phyloP scores from a whole-genome alignment of 2,113 vertebrate species.

The Chionodraco myersi region DNA sequence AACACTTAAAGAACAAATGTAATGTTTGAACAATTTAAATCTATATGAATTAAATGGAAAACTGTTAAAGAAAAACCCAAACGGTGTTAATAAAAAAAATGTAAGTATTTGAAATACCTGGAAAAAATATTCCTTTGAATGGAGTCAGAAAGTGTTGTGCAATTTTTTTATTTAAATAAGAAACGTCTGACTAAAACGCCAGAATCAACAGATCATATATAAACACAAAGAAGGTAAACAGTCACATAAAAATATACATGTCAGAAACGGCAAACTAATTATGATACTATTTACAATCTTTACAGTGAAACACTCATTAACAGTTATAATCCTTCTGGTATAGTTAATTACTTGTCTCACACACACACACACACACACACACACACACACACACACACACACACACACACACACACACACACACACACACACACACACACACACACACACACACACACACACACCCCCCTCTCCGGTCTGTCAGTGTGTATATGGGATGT shows the following conservation, averaged over 20 bases:
- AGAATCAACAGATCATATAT: constrained; percentile 72
- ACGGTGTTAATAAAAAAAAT: not conserved
- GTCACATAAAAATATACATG: constrained; percentile 59
- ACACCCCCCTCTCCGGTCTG: constrained; percentile 39
- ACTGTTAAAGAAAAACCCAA: not conserved
- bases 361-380: constrained; percentile 13
- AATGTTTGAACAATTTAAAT: not conserved
- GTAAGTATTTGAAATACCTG: too few relatives aligned
- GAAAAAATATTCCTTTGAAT: not conserved
- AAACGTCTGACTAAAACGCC: constrained; percentile 86
- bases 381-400: constrained; percentile 42
- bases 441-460: constrained; percentile 37
- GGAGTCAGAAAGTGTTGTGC: constrained; percentile 15
- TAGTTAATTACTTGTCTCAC: constrained; percentile 39
- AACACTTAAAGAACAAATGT: too few relatives aligned
- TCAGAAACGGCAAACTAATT: constrained; percentile 61
- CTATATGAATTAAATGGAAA: too few relatives aligned
- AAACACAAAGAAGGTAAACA: constrained; percentile 61
- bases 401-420: constrained; percentile 28
- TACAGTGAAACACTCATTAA: constrained; percentile 61
- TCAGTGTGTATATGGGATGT: constrained; percentile 53
- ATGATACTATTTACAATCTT: constrained; percentile 75
- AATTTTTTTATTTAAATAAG: constrained; percentile 82
- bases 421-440: constrained; percentile 33
- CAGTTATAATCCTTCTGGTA: constrained; percentile 46